phyloP scores from a whole-genome alignment of 1,140 invertebrate species.

The Asobara japonica region DNA sequence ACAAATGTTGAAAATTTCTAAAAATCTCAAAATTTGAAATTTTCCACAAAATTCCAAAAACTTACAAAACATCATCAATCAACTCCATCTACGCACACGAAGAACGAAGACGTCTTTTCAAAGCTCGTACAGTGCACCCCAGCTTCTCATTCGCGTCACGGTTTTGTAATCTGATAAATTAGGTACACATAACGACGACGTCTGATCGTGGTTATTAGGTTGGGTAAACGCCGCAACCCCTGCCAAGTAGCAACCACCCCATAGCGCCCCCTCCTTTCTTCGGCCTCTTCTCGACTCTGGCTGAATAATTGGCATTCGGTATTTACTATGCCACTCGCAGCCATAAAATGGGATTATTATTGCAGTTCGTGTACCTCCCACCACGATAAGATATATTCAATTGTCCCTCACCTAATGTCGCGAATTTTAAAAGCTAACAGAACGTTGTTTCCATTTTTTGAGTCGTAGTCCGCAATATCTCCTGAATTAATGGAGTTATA shows the following conservation, averaged over 20 bases:
- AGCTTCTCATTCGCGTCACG: conserved; percentile 61
- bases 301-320: conserved; percentile 49
- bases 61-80: too few species aligned
- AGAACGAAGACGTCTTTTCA: too few species aligned
- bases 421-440: not conserved
- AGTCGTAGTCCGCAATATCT: too few species aligned
- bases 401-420: not conserved
- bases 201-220: conserved; percentile 65
- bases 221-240: conserved; percentile 52
- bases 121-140: conserved; percentile 43
- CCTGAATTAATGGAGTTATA: too few species aligned
- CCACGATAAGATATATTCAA: not conserved
- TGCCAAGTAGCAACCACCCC: conserved; percentile 39
- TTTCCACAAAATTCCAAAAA: too few species aligned
- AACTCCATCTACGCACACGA: too few species aligned
- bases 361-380: conserved; percentile 41
- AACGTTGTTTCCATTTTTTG: not conserved
- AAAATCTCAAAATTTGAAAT: too few species aligned
- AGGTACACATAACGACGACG: conserved; percentile 61
- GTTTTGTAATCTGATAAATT: conserved; percentile 63
- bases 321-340: conserved; percentile 61
- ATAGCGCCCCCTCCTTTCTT: conserved; percentile 42
- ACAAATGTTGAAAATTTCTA: too few species aligned
- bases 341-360: conserved; percentile 63
- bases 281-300: not conserved